These are phyloP conservation scores for Pollenia griseotomentosa DNA, from an alignment of 2,888 invertebrate genomes.

Conservation along the genomic window DNA sequence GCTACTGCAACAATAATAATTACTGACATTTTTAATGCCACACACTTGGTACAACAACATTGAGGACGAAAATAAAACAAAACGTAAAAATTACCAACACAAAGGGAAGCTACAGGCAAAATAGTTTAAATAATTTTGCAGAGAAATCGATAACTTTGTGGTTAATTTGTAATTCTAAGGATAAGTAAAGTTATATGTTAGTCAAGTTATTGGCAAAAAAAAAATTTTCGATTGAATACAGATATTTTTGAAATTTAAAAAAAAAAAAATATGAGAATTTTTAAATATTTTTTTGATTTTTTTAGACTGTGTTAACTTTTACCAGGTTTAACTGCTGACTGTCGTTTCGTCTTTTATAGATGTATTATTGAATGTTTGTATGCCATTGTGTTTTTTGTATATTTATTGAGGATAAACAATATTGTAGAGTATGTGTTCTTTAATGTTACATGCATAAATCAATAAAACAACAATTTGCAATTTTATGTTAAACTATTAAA, in stretches of 20 bases:
- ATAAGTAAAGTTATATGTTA: too few relatives aligned
- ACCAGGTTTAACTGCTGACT: too few relatives aligned
- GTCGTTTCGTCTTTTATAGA: too few relatives aligned
- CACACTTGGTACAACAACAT: constrained; percentile 1
- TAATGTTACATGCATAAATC: constrained; percentile 54
- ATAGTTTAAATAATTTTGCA: not conserved
- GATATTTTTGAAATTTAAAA: too few relatives aligned
- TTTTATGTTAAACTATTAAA: constrained; percentile 61
- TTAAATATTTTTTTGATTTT: too few relatives aligned
- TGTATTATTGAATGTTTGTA: constrained; percentile 5
- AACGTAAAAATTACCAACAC: constrained; percentile 1
- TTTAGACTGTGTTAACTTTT: too few relatives aligned
- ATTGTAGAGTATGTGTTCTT: constrained; percentile 48
- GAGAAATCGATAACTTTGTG: not conserved
- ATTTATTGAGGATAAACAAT: constrained; percentile 36
- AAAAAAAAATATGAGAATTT: too few relatives aligned
- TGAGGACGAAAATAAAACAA: constrained; percentile 9
- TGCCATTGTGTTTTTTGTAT: not conserved
- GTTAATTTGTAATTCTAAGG: too few relatives aligned
- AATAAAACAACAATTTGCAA: constrained; percentile 61
- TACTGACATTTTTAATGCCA: constrained; percentile 67
- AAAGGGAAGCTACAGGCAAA: not conserved
- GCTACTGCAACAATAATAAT: constrained; percentile 70
- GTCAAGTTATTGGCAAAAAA: too few relatives aligned
- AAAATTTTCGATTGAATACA: too few relatives aligned